Base-by-base conservation (phyloP, 2,797 vertebrate species). In the Clarias fuscus region DNA sequence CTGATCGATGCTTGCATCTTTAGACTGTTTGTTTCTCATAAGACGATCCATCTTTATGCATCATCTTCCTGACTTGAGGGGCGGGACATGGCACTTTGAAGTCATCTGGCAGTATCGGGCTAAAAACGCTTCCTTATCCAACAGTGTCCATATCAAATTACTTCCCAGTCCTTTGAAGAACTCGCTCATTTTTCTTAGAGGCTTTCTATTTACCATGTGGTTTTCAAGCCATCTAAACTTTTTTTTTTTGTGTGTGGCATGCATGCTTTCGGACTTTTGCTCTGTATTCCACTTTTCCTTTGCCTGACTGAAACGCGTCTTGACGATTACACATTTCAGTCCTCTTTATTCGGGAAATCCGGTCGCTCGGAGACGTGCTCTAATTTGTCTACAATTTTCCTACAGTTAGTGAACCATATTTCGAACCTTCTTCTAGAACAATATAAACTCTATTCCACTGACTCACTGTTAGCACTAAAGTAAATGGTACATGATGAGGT, bases 81-180 rank as follows among this genome's bases (percentile, higher is more conserved):
- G 71, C 33, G 33, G 73, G 68, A 68, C 77, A 24, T 33, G 84
- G 40, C 84, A 83, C 88, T 85, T 87, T 89, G 85, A 89, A 87
- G 86, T 79, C 82, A 48, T 87, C 62, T 80, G 72, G 71, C 83
- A 65, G 71, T 82, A 86, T 88, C 85, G 40, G 76, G 64, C 79
- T 77, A 71, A 86, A 85, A 78, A 88, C 88, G 83, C n/a, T 37
- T 79, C 72, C 88, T 88, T 75, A 80, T 85, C 83, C 89, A 85
- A 84, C 88, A 85, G 80, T 85, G 84, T 85, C 83, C 48, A 15
- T 89, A 89, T 89, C 87, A 56, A 22, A 72, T 88, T 87, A 77
- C 87, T 80, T n/a, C 58, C 67, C 84, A 58, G 33, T 83, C 84
- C 88, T 90, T 86, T 87, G 87, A 87, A 89, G 65, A 73, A 27